Percentiles rank a stretch among this genome's conserved stretches.
Evolutionary conservation across 2,797 vertebrate species (phyloP).

Genomic region (Pitangus sulphuratus): DNA sequence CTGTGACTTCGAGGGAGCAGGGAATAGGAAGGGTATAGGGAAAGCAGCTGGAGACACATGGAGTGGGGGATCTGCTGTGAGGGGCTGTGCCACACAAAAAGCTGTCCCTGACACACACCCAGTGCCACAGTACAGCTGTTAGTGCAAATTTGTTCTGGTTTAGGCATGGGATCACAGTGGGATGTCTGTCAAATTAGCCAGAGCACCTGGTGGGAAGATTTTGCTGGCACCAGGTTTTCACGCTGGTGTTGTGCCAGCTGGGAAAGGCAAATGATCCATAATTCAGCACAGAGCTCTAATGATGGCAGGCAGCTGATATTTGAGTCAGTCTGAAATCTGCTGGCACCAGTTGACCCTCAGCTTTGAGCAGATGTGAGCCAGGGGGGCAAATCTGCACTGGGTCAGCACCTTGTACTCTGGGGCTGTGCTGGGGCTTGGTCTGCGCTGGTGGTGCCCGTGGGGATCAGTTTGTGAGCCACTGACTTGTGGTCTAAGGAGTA

Average conservation of each 20-base stretch:
- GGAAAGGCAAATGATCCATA: neutral
- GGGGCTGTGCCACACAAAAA: neutral
- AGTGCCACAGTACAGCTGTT: neutral
- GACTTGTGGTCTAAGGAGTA: neutral
- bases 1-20: neutral
- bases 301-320: conserved; percentile 10
- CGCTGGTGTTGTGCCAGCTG: neutral
- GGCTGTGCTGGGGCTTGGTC: neutral
- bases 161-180: neutral
- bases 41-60: neutral
- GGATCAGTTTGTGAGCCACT: neutral
- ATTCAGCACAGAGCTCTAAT: neutral
- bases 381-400: neutral
- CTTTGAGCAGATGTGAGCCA: neutral
- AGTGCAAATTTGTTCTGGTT: conserved; percentile 22
- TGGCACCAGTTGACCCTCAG: neutral
- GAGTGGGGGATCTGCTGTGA: neutral
- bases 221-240: conserved; percentile 7
- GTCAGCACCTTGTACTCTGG: accelerated
- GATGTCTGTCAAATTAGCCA: neutral
- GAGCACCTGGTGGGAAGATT: conserved; percentile 60
- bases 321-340: neutral
- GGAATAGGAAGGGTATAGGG: neutral
- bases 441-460: accelerated
- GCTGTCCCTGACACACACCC: neutral